phyloP scores from a whole-genome alignment of 1,140 invertebrate species.

The Thaumatotibia leucotreta region DNA sequence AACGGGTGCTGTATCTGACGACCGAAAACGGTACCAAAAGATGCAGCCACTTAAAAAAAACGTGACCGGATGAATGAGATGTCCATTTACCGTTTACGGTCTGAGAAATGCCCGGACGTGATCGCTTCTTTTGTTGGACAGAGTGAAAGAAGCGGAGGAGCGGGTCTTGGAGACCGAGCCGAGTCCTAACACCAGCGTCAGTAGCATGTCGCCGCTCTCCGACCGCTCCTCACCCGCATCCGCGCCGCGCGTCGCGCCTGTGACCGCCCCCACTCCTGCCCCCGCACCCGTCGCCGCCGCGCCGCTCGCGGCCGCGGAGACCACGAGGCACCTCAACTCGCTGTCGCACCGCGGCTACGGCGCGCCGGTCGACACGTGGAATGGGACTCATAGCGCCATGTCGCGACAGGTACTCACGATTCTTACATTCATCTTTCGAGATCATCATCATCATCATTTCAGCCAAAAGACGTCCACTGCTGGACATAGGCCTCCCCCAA shows the following conservation, averaged over 20 bases:
- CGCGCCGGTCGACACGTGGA: conserved; percentile 82
- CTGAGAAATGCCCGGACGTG: too few species aligned
- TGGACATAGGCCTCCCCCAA: too few species aligned
- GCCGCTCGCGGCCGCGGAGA: conserved; percentile 33
- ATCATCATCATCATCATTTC: too few species aligned
- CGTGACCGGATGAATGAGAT: too few species aligned
- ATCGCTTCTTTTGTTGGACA: conserved; percentile 24
- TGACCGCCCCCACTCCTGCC: conserved; percentile 32
- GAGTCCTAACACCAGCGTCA: conserved; percentile 69
- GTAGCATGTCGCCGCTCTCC: conserved; percentile 61
- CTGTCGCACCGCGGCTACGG: conserved; percentile 79
- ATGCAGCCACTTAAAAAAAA: too few species aligned
- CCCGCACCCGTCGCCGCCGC: too few species aligned
- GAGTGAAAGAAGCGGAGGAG: conserved; percentile 56
- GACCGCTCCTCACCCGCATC: conserved; percentile 37
- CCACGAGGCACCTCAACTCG: conserved; percentile 63
- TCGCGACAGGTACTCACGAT: conserved; percentile 79
- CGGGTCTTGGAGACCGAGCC: conserved; percentile 35
- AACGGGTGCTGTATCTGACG: too few species aligned
- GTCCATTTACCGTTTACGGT: too few species aligned
- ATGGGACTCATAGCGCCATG: conserved; percentile 80
- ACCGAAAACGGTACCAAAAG: too few species aligned
- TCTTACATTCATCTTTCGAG: too few species aligned
- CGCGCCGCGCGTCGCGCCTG: conserved; percentile 16
- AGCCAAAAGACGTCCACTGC: too few species aligned